Percentiles rank a stretch among this genome's conserved stretches.
These are phyloP conservation scores for Euclidia mi DNA, from an alignment of 2,888 invertebrate species.

Conservation along the genomic window DNA sequence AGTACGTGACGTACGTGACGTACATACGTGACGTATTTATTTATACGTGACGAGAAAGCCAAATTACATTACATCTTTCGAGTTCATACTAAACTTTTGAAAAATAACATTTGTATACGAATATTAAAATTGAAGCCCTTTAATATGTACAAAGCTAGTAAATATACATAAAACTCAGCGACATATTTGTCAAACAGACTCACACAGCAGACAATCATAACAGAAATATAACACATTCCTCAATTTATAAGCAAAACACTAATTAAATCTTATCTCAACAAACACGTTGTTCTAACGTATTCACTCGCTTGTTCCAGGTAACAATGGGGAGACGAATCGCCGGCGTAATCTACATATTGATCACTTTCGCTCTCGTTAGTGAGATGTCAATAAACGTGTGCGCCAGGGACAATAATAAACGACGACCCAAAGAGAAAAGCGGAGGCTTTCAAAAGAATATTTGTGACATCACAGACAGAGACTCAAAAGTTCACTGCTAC, in stretches of 20 bases:
- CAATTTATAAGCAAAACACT: constrained; percentile 33
- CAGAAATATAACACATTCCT: constrained; percentile 13
- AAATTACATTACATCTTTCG: too few species aligned
- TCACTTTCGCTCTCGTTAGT: constrained; percentile 83
- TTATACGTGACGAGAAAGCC: too few species aligned
- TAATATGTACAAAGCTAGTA: too few species aligned
- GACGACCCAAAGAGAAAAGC: constrained; percentile 82
- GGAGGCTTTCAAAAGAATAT: constrained; percentile 89
- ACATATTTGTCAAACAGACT: constrained; percentile 1
- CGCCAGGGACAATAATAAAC: constrained; percentile 83
- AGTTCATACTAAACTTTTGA: too few species aligned
- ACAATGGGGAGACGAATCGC: constrained; percentile 82
- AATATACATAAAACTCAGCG: not conserved
- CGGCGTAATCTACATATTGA: constrained; percentile 80
- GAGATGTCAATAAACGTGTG: constrained; percentile 86
- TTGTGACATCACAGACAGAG: constrained; percentile 89
- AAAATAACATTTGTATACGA: too few species aligned
- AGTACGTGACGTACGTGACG: too few species aligned
- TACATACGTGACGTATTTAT: too few species aligned
- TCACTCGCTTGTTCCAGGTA: constrained; percentile 82
- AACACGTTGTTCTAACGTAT: constrained; percentile 50
- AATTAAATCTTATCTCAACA: constrained; percentile 49
- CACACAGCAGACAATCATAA: constrained; percentile 1
- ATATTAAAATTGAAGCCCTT: too few species aligned
- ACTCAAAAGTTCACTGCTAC: constrained; percentile 92